These are phyloP conservation scores for Alethe diademata DNA, from an alignment of 2,113 vertebrate genomes.

Conservation along the genomic window DNA sequence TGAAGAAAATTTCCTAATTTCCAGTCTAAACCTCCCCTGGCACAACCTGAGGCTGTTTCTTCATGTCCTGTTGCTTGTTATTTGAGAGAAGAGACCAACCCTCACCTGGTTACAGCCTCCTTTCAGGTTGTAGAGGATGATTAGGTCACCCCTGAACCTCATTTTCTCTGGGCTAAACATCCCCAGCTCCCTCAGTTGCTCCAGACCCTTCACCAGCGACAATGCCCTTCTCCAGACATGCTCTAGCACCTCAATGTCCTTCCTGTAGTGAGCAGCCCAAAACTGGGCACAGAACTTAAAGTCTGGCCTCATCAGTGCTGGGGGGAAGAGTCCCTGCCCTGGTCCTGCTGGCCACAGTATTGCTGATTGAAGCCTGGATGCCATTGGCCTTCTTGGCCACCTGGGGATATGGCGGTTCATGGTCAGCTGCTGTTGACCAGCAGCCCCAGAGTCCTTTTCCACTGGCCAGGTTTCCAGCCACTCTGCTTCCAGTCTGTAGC, in stretches of 20 bases:
- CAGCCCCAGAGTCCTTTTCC: background rate
- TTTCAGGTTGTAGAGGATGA: background rate
- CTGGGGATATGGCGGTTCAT: rapidly evolving
- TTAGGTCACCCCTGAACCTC: too few species aligned
- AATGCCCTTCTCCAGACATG: rapidly evolving
- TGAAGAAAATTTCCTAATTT: background rate
- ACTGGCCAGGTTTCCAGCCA: background rate
- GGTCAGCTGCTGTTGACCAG: background rate
- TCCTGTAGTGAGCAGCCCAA: background rate
- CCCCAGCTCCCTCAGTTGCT: background rate
- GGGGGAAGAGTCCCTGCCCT: background rate
- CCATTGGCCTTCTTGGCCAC: background rate
- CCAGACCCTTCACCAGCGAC: background rate
- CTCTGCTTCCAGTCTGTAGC: background rate
- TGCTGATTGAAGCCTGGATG: background rate
- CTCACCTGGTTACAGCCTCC: background rate
- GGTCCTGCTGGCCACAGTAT: background rate
- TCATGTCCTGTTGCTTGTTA: background rate
- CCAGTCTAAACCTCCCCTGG: background rate
- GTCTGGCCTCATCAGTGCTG: rapidly evolving
- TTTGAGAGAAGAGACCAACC: background rate
- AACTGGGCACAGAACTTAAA: background rate
- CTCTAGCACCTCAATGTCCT: background rate
- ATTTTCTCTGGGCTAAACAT: background rate
- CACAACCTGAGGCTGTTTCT: background rate